Evolutionary conservation across 1,140 invertebrate genomes (phyloP).

Genomic region (Melipona quadrifasciata): DNA sequence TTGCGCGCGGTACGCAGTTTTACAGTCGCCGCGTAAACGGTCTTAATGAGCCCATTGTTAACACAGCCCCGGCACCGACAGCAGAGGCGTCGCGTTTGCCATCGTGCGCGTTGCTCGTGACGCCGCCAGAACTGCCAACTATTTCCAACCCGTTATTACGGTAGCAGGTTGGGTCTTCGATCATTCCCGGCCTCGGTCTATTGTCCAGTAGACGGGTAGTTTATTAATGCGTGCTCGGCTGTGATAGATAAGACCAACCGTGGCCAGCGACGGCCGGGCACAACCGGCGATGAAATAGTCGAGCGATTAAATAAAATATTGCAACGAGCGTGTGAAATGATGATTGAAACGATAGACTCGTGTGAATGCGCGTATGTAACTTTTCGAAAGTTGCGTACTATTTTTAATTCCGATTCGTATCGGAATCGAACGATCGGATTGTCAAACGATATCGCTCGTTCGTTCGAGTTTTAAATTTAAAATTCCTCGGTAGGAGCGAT

Average conservation of each 20-base stretch:
- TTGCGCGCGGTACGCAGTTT: conserved; percentile 25
- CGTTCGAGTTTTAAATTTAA: too few species aligned
- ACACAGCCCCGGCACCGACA: conserved; percentile 4
- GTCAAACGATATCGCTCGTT: too few species aligned
- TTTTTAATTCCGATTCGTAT: not conserved
- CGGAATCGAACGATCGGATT: too few species aligned
- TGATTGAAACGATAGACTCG: too few species aligned
- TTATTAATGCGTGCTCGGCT: conserved; percentile 21
- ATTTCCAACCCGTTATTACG: conserved; percentile 50
- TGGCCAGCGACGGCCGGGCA: not conserved
- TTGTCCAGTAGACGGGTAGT: conserved; percentile 35
- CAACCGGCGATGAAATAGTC: not conserved
- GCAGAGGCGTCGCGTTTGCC: conserved; percentile 24
- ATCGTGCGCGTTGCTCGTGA: conserved; percentile 14
- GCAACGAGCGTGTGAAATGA: not conserved
- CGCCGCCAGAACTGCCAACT: conserved; percentile 14
- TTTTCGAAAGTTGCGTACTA: too few species aligned
- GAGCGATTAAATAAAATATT: too few species aligned
- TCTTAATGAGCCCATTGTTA: conserved; percentile 61
- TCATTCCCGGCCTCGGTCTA: conserved; percentile 26
- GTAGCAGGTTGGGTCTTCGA: conserved; percentile 39
- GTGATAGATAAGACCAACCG: conserved; percentile 14
- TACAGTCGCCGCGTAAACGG: conserved; percentile 47
- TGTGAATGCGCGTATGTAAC: too few species aligned
- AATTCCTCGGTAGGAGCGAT: conserved; percentile 6